These are phyloP conservation scores for Sepioteuthis lessoniana DNA, from an alignment of 2,888 invertebrate species.

Conservation along the genomic window DNA sequence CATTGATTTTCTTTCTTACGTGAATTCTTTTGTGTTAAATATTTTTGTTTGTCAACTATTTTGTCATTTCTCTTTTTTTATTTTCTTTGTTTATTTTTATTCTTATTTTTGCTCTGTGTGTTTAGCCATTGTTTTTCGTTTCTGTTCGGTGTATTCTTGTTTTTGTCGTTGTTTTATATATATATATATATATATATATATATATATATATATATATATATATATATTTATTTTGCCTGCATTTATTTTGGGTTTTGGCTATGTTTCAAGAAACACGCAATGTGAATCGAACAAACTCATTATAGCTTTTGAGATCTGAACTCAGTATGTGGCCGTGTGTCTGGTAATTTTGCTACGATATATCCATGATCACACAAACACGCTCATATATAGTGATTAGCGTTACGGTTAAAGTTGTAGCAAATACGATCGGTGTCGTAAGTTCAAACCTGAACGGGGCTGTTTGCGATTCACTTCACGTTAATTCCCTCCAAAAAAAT, in stretches of 20 bases:
- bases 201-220: too few species aligned
- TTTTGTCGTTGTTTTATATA: too few species aligned
- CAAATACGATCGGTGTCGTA: too few species aligned
- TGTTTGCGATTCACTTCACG: too few species aligned
- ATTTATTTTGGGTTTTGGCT: not conserved
- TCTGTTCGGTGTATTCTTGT: too few species aligned
- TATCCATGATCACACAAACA: not conserved
- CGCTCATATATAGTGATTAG: not conserved
- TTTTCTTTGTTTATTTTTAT: not conserved
- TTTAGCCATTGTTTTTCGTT: not conserved
- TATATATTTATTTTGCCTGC: not conserved
- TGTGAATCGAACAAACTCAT: not conserved
- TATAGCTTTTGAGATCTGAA: not conserved
- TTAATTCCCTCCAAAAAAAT: too few species aligned
- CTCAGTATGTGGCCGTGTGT: not conserved
- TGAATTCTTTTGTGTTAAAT: not conserved
- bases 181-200: too few species aligned
- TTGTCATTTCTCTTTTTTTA: not conserved
- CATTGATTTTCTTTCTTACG: not conserved
- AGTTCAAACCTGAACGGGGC: too few species aligned
- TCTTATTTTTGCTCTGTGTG: too few species aligned
- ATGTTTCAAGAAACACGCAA: not conserved
- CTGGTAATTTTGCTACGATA: not conserved
- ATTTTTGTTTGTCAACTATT: too few species aligned
- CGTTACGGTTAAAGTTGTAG: too few species aligned